phyloP scores from a whole-genome alignment of 2,888 invertebrate species.

The Cenopis cana region DNA sequence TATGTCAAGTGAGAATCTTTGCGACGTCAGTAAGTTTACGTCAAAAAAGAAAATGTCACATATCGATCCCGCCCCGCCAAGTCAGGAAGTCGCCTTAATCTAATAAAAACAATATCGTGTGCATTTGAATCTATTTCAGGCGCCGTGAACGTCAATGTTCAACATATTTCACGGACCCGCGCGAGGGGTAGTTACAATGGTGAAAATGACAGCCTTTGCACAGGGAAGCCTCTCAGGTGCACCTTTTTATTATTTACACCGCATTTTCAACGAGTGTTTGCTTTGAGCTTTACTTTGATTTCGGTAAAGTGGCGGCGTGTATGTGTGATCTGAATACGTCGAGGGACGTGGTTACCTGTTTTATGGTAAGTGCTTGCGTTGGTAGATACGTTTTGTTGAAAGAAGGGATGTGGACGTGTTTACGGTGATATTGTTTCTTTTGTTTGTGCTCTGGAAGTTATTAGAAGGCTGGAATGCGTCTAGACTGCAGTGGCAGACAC shows the following conservation, averaged over 20 bases:
- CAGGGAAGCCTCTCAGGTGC: conserved; percentile 66
- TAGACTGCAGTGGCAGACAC: conserved; percentile 2
- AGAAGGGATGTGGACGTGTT: conserved; percentile 15
- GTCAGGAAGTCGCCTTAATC: conserved; percentile 4
- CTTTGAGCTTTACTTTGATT: conserved; percentile 82
- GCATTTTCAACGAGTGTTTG: conserved; percentile 84
- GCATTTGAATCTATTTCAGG: conserved; percentile 52
- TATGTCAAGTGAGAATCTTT: too few relatives aligned
- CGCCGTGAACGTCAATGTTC: conserved; percentile 61
- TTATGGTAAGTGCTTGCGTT: conserved; percentile 71
- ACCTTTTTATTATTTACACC: conserved; percentile 84
- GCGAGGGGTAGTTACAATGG: conserved; percentile 73
- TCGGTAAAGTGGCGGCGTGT: conserved; percentile 76
- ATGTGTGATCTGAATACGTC: conserved; percentile 79
- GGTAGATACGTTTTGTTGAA: conserved; percentile 51
- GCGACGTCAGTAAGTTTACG: too few relatives aligned
- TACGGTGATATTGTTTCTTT: conserved; percentile 23
- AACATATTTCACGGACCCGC: conserved; percentile 74
- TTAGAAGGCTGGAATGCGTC: conserved; percentile 29
- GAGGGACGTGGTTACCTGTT: conserved; percentile 55
- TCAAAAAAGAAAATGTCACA: too few relatives aligned
- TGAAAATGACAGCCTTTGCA: conserved; percentile 71
- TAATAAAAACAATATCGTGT: conserved; percentile 46
- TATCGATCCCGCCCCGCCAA: too few relatives aligned
- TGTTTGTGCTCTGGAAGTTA: conserved; percentile 25